Conservation (phyloP, 2,113 vertebrate genomes). For the Sprattus sprattus region DNA sequence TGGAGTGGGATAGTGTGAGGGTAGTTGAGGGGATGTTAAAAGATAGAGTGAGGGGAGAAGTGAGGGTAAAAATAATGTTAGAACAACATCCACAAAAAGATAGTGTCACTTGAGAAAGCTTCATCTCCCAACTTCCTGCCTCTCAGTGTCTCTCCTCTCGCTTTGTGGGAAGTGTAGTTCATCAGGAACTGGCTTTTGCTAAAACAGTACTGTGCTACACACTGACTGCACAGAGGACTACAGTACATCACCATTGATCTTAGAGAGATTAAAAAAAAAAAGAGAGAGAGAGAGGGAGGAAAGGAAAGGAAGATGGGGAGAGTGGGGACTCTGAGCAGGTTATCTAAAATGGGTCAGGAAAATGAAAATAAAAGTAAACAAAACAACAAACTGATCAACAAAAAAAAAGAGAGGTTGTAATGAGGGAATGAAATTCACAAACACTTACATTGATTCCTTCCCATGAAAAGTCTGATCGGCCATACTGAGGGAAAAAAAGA, state of each 20-base stretch:
- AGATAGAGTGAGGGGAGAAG: conserved; percentile 64
- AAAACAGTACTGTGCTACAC: conserved; percentile 17
- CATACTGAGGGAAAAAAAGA: conserved; percentile 84
- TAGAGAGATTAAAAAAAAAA: conserved; percentile 44
- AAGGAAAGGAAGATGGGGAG: conserved; percentile 38
- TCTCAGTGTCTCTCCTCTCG: conserved; percentile 30
- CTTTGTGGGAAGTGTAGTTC: conserved; percentile 53
- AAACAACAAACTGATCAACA: conserved; percentile 27
- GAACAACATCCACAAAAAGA: conserved; percentile 45
- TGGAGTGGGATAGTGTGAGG: conserved; percentile 46
- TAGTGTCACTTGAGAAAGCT: conserved; percentile 41
- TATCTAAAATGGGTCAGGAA: conserved; percentile 54
- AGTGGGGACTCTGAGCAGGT: conserved; percentile 39
- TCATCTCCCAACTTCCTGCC: conserved; percentile 49
- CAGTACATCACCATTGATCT: conserved; percentile 51
- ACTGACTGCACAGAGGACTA: conserved; percentile 53
- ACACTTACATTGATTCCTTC: conserved; percentile 99
- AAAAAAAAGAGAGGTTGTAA: conserved; percentile 44
- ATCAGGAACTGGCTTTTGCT: conserved; percentile 19
- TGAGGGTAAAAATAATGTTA: conserved; percentile 67
- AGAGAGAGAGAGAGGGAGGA: conserved; percentile 42
- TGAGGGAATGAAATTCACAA: conserved; percentile 68
- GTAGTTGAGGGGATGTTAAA: conserved; percentile 33
- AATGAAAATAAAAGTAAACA: conserved; percentile 57
- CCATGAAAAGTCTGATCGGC: conserved; percentile 98